Conservation (phyloP, 1,140 invertebrate genomes). For the Geopemphigus sp. region DNA sequence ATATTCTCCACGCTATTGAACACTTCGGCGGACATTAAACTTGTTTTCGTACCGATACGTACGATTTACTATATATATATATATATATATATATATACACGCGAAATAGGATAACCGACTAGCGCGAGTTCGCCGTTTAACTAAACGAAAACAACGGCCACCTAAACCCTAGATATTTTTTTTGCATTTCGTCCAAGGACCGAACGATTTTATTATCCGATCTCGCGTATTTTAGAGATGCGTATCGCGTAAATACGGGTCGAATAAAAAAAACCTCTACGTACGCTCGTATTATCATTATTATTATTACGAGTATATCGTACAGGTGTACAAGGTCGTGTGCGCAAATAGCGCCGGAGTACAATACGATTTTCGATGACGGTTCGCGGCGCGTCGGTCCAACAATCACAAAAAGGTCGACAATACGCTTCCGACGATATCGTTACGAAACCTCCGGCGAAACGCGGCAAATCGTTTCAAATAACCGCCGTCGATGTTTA, state of each 20-base stretch:
- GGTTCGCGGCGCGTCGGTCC: too few relatives aligned
- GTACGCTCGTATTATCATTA: too few relatives aligned
- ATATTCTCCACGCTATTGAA: background rate
- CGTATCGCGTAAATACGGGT: background rate
- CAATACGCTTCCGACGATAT: too few relatives aligned
- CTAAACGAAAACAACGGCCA: background rate
- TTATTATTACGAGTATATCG: too few relatives aligned
- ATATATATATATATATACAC: background rate
- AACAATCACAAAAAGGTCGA: too few relatives aligned
- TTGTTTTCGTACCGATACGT: background rate
- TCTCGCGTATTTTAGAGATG: background rate
- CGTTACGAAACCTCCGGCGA: too few relatives aligned
- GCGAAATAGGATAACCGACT: too few relatives aligned
- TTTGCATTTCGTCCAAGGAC: conserved; percentile 1
- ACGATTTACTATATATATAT: background rate
- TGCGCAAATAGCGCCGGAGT: too few relatives aligned
- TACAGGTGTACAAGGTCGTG: too few relatives aligned
- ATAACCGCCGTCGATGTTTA: too few relatives aligned
- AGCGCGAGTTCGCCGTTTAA: background rate
- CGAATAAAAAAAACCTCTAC: background rate
- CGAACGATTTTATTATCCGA: background rate
- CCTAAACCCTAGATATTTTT: background rate
- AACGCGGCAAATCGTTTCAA: too few relatives aligned
- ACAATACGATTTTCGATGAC: too few relatives aligned
- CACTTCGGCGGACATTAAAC: background rate